Evolutionary conservation across 2,113 vertebrate genomes (phyloP).

Genomic region (Pelobates fuscus): DNA sequence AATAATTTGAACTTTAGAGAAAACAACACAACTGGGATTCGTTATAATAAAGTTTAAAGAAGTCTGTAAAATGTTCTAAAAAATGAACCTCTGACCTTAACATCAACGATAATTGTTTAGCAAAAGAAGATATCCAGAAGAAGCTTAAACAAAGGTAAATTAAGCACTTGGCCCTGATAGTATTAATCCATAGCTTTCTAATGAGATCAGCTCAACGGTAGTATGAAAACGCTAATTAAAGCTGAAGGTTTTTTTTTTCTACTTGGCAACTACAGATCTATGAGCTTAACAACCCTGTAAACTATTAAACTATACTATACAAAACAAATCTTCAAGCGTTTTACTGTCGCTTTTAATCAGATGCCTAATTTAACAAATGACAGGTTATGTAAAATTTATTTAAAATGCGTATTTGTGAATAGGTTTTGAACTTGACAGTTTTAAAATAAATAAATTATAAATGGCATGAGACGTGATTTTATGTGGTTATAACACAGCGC

Average conservation of each 20-base stretch:
- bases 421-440: too few species aligned
- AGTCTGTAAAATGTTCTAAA: slow-evolving; percentile 16
- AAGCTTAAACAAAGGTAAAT: slow-evolving; percentile 20
- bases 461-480: too few species aligned
- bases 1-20: not conserved
- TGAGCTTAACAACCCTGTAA: not conserved
- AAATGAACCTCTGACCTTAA: slow-evolving; percentile 1
- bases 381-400: too few species aligned
- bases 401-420: too few species aligned
- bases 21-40: not conserved
- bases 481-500: too few species aligned
- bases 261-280: not conserved
- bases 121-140: slow-evolving; percentile 12
- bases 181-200: not conserved
- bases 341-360: not conserved
- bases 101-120: slow-evolving; percentile 28
- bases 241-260: not conserved
- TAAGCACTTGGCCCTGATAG: not conserved
- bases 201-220: not conserved
- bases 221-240: not conserved
- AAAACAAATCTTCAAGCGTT: not conserved
- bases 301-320: not conserved
- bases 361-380: too few species aligned
- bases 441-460: too few species aligned
- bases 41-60: not conserved